Evolutionary conservation across 2,888 invertebrate species (phyloP).

Genomic region (Parnassius orleans): DNA sequence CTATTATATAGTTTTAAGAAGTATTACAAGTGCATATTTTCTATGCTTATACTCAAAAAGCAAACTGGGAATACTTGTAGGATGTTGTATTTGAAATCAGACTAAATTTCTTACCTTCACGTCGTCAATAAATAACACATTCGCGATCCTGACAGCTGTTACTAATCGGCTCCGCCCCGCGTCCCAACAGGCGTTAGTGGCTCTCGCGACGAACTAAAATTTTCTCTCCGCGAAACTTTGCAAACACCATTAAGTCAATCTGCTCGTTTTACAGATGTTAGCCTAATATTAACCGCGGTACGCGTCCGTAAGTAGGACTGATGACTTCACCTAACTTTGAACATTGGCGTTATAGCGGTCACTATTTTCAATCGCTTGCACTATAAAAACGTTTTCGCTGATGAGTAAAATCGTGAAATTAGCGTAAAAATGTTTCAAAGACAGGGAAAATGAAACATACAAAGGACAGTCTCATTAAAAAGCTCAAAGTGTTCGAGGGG

Average conservation of each 20-base stretch:
- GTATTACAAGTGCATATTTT: too few relatives aligned
- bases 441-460: too few relatives aligned
- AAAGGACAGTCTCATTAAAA: too few relatives aligned
- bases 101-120: conserved; percentile 42
- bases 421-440: too few relatives aligned
- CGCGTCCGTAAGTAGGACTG: conserved; percentile 20
- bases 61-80: neutral
- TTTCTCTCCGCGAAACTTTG: conserved; percentile 67
- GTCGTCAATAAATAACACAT: conserved; percentile 61
- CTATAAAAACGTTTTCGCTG: neutral
- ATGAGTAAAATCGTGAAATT: too few relatives aligned
- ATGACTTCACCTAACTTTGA: conserved; percentile 11
- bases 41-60: too few relatives aligned
- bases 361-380: neutral
- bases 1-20: too few relatives aligned
- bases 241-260: conserved; percentile 77
- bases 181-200: conserved; percentile 51
- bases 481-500: too few relatives aligned
- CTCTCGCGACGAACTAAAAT: conserved; percentile 67
- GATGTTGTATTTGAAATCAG: conserved; percentile 9
- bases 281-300: conserved; percentile 57
- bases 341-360: neutral
- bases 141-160: conserved; percentile 74
- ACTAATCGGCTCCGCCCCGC: conserved; percentile 59
- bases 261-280: conserved; percentile 74